Conservation (phyloP, 1,140 invertebrate species). For the Drosophila tristis region DNA sequence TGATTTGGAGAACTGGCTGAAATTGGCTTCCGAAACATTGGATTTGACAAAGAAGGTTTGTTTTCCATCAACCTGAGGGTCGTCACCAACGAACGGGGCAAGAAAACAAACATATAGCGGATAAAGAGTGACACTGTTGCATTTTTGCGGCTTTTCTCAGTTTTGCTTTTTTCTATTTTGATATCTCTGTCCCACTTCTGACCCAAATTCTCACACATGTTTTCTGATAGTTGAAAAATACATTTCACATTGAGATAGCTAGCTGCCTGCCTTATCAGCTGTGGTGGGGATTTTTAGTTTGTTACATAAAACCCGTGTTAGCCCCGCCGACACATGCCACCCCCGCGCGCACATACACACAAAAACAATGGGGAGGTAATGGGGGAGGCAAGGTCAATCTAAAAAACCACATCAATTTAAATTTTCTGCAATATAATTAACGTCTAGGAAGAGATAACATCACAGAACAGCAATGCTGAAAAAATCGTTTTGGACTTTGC, state of each 20-base stretch:
- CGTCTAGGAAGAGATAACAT: slow-evolving; percentile 12
- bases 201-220: slow-evolving; percentile 37
- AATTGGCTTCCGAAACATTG: slow-evolving; percentile 20
- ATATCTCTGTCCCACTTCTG: slow-evolving; percentile 24
- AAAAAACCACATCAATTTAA: slow-evolving; percentile 49
- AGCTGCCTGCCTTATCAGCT: slow-evolving; percentile 31
- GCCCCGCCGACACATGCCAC: slow-evolving; percentile 3
- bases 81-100: background rate
- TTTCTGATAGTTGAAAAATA: slow-evolving; percentile 31
- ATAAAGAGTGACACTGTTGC: slow-evolving; percentile 17
- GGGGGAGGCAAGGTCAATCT: slow-evolving; percentile 24
- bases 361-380: background rate
- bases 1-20: slow-evolving; percentile 1
- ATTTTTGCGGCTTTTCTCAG: slow-evolving; percentile 30
- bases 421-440: slow-evolving; percentile 54
- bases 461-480: slow-evolving; percentile 5
- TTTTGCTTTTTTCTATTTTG: slow-evolving; percentile 1
- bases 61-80: slow-evolving; percentile 35
- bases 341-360: slow-evolving; percentile 6
- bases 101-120: slow-evolving; percentile 12
- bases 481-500: slow-evolving; percentile 52
- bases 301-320: slow-evolving; percentile 42
- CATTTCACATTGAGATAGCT: slow-evolving; percentile 12
- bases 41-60: slow-evolving; percentile 44
- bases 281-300: background rate